Percentiles rank a stretch among this genome's conserved stretches.
Conservation (phyloP, 1,140 invertebrate species). For the Drosophila auraria region DNA sequence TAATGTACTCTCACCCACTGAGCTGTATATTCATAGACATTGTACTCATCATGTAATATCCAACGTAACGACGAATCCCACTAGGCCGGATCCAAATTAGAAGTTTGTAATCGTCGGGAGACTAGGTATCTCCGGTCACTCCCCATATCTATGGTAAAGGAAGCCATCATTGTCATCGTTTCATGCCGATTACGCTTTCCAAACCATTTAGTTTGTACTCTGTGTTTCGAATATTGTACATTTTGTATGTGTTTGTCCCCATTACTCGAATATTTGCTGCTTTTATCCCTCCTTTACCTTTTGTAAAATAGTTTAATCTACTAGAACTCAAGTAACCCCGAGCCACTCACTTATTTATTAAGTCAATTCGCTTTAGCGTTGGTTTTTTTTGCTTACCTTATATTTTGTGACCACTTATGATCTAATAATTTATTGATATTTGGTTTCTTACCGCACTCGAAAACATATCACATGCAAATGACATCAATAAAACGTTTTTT, state of each 20-base stretch:
- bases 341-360: slow-evolving; percentile 42
- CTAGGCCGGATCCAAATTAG: slow-evolving; percentile 42
- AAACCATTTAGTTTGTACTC: slow-evolving; percentile 25
- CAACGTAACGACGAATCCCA: slow-evolving; percentile 27
- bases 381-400: slow-evolving; percentile 20
- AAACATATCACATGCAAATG: slow-evolving; percentile 69
- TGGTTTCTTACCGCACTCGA: slow-evolving; percentile 45
- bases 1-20: slow-evolving; percentile 26
- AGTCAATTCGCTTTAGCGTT: slow-evolving; percentile 27
- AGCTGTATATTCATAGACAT: slow-evolving; percentile 32
- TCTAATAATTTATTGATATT: slow-evolving; percentile 63
- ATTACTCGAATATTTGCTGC: slow-evolving; percentile 56
- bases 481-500: slow-evolving; percentile 68
- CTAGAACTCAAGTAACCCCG: slow-evolving; percentile 11
- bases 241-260: slow-evolving; percentile 52
- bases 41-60: slow-evolving; percentile 59
- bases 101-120: slow-evolving; percentile 24
- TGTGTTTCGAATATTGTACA: slow-evolving; percentile 34
- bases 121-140: slow-evolving; percentile 4
- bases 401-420: slow-evolving; percentile 53
- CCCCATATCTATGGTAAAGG: slow-evolving; percentile 12
- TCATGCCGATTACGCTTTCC: slow-evolving; percentile 52
- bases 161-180: slow-evolving; percentile 28
- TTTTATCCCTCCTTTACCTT: slow-evolving; percentile 39
- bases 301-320: slow-evolving; percentile 72